Percentiles rank a stretch among this genome's conserved stretches.
Evolutionary conservation across 2,113 vertebrate species (phyloP).

Genomic region (Haemorhous mexicanus): DNA sequence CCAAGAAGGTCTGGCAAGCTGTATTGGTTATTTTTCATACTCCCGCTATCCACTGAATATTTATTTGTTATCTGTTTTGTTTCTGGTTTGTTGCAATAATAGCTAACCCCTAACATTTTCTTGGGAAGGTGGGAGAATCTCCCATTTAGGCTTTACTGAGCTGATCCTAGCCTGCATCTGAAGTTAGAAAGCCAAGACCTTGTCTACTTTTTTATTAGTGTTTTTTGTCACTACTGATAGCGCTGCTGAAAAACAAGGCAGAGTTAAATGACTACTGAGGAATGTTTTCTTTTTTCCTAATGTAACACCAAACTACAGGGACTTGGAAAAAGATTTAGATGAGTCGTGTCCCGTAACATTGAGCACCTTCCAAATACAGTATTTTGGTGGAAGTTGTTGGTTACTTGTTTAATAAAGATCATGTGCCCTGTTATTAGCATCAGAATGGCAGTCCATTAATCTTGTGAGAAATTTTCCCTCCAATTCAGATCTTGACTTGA

Average conservation of each 20-base stretch:
- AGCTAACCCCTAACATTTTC: background rate
- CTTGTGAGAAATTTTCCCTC: conserved; percentile 81
- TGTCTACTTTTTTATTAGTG: background rate
- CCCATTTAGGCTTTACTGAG: background rate
- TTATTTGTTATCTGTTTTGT: background rate
- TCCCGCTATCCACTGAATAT: background rate
- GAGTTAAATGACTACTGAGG: background rate
- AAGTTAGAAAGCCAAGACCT: background rate
- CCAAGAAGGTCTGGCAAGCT: background rate
- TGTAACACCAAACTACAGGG: background rate
- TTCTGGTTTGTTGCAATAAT: background rate
- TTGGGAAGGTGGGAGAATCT: background rate
- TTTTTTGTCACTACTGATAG: conserved; percentile 35
- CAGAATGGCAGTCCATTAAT: conserved; percentile 82
- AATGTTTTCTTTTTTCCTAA: background rate
- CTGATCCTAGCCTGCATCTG: background rate
- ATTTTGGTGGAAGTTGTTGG: conserved; percentile 54
- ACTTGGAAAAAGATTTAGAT: conserved; percentile 7
- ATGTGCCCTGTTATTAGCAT: conserved; percentile 78
- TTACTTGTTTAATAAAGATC: conserved; percentile 72
- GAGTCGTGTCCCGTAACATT: background rate
- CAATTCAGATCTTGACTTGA: conserved; percentile 63
- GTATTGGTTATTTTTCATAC: background rate
- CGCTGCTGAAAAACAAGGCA: background rate
- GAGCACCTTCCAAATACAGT: conserved; percentile 57